Evolutionary conservation across 2,797 vertebrate species (phyloP).

Genomic region (Tadarida brasiliensis): DNA sequence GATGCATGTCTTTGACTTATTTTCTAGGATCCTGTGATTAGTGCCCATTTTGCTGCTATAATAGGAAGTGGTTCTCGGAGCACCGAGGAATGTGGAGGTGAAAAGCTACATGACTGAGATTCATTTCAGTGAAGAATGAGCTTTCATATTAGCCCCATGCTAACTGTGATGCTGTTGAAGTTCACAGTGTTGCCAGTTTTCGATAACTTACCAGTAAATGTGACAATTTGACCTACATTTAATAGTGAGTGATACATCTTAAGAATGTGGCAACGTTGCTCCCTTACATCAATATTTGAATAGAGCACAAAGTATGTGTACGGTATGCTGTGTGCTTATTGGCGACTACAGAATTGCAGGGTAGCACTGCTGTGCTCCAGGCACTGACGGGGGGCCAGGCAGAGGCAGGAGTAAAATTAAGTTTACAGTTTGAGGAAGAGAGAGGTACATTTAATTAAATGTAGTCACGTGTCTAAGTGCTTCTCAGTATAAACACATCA

Average conservation of each 20-base stretch:
- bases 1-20: background rate
- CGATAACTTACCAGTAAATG: conserved; percentile 48
- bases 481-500: background rate
- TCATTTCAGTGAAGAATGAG: conserved; percentile 37
- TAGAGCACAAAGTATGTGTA: background rate
- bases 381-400: background rate
- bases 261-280: conserved; percentile 49
- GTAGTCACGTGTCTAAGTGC: background rate
- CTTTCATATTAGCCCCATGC: conserved; percentile 6
- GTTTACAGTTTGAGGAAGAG: background rate
- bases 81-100: background rate
- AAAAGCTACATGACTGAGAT: conserved; percentile 33
- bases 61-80: background rate
- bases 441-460: background rate
- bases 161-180: background rate
- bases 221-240: conserved; percentile 51
- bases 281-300: background rate
- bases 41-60: background rate
- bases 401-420: background rate
- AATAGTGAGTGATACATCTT: conserved; percentile 55
- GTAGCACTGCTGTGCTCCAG: background rate
- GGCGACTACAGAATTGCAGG: too few relatives aligned
- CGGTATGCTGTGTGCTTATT: background rate
- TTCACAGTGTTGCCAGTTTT: conserved; percentile 53
- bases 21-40: background rate